Evolutionary conservation across 1,140 invertebrate species (phyloP).

Genomic region (Solenopsis fugax): DNA sequence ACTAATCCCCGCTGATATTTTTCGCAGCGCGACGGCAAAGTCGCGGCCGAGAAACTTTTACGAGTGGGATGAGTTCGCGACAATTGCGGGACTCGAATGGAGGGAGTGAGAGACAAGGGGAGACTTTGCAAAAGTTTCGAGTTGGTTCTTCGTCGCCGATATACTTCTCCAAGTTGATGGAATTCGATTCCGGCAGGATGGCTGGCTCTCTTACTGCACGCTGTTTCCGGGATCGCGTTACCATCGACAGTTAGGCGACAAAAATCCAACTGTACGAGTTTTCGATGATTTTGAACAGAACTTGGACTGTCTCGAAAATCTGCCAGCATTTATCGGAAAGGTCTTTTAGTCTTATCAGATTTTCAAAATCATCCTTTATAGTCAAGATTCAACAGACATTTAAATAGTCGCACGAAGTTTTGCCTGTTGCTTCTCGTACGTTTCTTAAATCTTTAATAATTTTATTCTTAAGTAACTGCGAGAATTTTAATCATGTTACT

Average conservation of each 20-base stretch:
- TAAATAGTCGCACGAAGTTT: neutral
- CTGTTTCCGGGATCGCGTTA: slow-evolving; percentile 54
- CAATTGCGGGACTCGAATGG: slow-evolving; percentile 40
- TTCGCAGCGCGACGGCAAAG: slow-evolving; percentile 29
- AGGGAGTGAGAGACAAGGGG: slow-evolving; percentile 52
- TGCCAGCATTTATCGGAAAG: slow-evolving; percentile 1
- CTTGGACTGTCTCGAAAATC: neutral
- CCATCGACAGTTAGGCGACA: slow-evolving; percentile 58
- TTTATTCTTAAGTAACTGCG: neutral
- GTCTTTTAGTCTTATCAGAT: slow-evolving; percentile 10
- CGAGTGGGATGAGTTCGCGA: slow-evolving; percentile 45
- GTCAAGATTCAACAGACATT: neutral
- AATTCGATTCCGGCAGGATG: slow-evolving; percentile 70
- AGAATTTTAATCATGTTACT: neutral
- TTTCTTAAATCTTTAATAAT: neutral
- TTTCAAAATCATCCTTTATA: slow-evolving; percentile 23
- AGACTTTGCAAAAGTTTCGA: slow-evolving; percentile 63
- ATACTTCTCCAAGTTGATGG: slow-evolving; percentile 69
- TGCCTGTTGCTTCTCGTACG: neutral
- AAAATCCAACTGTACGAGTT: slow-evolving; percentile 66
- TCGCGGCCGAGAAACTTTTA: slow-evolving; percentile 43
- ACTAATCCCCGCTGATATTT: slow-evolving; percentile 56
- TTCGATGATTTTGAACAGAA: neutral
- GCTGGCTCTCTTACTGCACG: neutral
- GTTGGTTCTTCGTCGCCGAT: slow-evolving; percentile 56